Evolutionary conservation across 2,113 vertebrate genomes (phyloP).

Genomic region (Phycodurus eques): DNA sequence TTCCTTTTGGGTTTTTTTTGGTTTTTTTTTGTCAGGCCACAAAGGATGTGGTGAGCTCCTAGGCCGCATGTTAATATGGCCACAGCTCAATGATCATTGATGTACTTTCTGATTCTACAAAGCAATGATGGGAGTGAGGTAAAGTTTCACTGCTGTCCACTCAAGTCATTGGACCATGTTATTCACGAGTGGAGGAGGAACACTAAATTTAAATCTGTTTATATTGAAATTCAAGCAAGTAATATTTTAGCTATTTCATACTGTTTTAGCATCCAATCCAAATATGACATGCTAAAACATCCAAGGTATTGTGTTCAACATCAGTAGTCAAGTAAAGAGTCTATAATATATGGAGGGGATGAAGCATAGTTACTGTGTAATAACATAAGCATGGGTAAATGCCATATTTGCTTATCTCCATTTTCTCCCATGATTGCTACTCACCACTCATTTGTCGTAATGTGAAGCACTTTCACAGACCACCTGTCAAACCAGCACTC

Average conservation of each 20-base stretch:
- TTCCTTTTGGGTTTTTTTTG: too few species aligned
- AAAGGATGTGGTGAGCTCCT: conserved; percentile 54
- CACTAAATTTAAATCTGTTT: background rate
- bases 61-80: conserved; percentile 61
- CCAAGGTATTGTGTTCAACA: background rate
- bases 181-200: background rate
- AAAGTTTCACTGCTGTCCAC: conserved; percentile 7
- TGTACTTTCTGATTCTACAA: conserved; percentile 44
- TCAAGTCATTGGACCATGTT: background rate
- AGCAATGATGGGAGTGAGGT: conserved; percentile 22
- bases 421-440: conserved; percentile 8
- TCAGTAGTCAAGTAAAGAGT: too few species aligned
- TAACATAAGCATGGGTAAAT: conserved; percentile 18
- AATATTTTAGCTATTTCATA: too few species aligned
- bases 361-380: background rate
- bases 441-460: conserved; percentile 4
- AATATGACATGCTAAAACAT: too few species aligned
- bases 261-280: too few species aligned
- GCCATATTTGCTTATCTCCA: conserved; percentile 31
- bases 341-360: background rate
- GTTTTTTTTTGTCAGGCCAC: conserved; percentile 58
- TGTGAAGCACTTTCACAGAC: conserved; percentile 19
- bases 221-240: too few species aligned
- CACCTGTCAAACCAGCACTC: conserved; percentile 34
- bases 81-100: conserved; percentile 69